phyloP scores from a whole-genome alignment of 2,888 invertebrate species.

The Dynastes tityus region DNA sequence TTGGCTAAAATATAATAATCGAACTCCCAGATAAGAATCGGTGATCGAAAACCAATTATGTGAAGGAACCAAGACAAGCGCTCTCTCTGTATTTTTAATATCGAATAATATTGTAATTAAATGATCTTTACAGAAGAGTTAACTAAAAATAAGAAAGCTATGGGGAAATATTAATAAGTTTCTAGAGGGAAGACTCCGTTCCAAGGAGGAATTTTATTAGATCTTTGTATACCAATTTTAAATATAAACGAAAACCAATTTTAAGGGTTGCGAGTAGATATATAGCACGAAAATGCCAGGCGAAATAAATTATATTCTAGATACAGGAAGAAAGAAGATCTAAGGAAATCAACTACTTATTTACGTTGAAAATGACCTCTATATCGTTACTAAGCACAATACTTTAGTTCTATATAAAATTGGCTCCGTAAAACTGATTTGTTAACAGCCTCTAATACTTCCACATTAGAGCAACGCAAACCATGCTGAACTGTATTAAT shows the following conservation, averaged over 20 bases:
- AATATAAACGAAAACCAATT: slow-evolving; percentile 6
- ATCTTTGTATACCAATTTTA: slow-evolving; percentile 18
- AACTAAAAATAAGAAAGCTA: background rate
- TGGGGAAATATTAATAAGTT: slow-evolving; percentile 32
- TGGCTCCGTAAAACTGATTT: no score
- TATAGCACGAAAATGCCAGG: background rate
- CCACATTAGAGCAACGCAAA: no score
- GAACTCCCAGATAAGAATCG: slow-evolving; percentile 13
- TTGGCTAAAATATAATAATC: slow-evolving; percentile 31
- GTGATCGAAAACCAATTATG: slow-evolving; percentile 32
- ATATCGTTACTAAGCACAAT: no score
- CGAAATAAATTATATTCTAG: background rate
- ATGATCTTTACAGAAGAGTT: slow-evolving; percentile 35
- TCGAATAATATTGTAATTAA: slow-evolving; percentile 36
- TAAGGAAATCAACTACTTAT: no score
- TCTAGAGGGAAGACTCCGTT: background rate
- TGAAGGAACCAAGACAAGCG: background rate
- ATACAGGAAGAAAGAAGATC: background rate
- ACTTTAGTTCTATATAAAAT: no score
- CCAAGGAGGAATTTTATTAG: slow-evolving; percentile 1
- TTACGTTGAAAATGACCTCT: no score
- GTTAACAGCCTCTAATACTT: no score
- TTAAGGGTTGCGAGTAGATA: background rate
- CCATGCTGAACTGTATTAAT: no score
- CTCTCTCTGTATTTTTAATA: slow-evolving; percentile 28